Percentiles rank a stretch among this genome's conserved stretches.
Evolutionary conservation across 2,113 vertebrate genomes (phyloP).

Genomic region (Tetraodon nigroviridis): DNA sequence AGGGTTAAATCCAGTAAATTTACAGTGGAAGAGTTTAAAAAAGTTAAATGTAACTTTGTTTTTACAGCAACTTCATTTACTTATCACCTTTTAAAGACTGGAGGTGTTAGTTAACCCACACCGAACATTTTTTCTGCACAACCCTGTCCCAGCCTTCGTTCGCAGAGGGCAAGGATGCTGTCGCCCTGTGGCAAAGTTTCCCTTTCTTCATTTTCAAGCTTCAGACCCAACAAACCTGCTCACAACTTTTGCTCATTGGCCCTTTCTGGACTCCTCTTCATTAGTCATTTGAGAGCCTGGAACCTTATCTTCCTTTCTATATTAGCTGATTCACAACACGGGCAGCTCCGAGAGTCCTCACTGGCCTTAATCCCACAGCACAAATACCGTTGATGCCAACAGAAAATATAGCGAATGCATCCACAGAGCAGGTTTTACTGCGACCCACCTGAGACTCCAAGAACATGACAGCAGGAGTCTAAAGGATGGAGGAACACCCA

Average conservation of each 20-base stretch:
- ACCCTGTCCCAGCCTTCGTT: neutral
- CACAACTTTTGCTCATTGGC: neutral
- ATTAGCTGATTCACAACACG: conserved; percentile 15
- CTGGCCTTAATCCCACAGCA: conserved; percentile 15
- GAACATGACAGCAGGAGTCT: neutral
- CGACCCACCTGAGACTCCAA: neutral
- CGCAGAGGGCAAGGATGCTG: no score
- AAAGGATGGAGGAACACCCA: neutral
- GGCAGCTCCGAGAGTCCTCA: conserved; percentile 9
- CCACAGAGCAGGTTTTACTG: neutral
- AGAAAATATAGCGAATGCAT: neutral
- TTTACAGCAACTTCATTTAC: no score
- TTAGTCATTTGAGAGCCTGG: conserved; percentile 27
- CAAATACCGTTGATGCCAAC: conserved; percentile 13
- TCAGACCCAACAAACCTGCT: neutral
- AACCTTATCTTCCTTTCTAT: conserved; percentile 12
- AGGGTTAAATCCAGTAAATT: neutral
- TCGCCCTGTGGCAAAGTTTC: neutral
- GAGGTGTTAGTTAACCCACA: no score
- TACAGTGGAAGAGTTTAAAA: neutral
- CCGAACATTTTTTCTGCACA: no score
- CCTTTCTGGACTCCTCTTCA: conserved; percentile 12
- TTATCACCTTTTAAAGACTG: no score
- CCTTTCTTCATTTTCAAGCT: conserved; percentile 23
- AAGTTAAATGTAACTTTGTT: no score